A percentile compares a stretch with the other conserved stretches of the same genome.
phyloP scores from a whole-genome alignment of 2,888 invertebrate species.

The Zeuzera pyrina region DNA sequence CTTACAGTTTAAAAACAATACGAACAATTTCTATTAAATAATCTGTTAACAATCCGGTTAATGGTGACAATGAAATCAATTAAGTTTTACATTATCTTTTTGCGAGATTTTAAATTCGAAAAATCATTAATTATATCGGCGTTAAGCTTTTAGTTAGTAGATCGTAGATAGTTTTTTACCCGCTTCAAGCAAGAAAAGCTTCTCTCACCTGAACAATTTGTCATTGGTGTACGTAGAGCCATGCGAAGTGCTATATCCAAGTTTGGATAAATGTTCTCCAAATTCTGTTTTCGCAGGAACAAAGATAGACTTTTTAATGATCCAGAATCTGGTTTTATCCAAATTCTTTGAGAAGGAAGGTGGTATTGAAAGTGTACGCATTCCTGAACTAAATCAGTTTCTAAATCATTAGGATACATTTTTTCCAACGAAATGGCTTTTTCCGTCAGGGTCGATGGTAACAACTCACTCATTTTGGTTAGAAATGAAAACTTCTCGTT shows the following conservation, averaged over 20 bases:
- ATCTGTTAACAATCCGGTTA: constrained; percentile 3
- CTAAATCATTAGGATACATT: constrained; percentile 10
- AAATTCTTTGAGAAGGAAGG: constrained; percentile 6
- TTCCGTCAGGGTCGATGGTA: constrained; percentile 6
- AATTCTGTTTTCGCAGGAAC: constrained; percentile 14
- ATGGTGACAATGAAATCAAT: constrained; percentile 4
- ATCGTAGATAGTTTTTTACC: constrained; percentile 12
- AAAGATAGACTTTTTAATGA: constrained; percentile 11
- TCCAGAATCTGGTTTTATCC: constrained; percentile 11
- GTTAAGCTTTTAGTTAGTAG: constrained; percentile 8
- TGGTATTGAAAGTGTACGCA: constrained; percentile 8
- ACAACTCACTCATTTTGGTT: constrained; percentile 15
- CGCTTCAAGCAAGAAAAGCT: constrained; percentile 13
- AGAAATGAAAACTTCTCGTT: constrained; percentile 12
- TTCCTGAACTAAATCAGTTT: constrained; percentile 9
- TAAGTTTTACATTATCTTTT: constrained; percentile 11
- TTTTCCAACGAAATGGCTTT: constrained; percentile 4
- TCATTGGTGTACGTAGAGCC: constrained; percentile 12
- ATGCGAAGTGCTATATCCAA: constrained; percentile 14
- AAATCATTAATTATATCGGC: constrained; percentile 15
- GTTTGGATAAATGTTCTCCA: constrained; percentile 15
- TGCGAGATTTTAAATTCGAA: constrained; percentile 9
- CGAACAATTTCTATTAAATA: background rate
- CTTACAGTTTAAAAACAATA: background rate
- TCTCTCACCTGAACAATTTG: constrained; percentile 14